Base-by-base conservation (phyloP, 2,113 vertebrate species). In the Odontesthes bonariensis region DNA sequence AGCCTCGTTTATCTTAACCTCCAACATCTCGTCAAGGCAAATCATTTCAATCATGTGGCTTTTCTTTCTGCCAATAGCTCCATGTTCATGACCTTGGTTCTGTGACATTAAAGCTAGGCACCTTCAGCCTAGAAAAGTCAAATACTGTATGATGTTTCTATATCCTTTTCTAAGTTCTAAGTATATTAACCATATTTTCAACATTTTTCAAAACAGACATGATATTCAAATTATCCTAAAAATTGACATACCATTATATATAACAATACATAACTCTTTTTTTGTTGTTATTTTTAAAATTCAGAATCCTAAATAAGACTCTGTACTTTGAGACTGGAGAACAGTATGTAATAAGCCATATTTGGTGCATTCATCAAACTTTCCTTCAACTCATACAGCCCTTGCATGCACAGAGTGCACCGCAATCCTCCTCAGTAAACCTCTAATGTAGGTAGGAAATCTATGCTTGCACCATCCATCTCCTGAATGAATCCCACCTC, bases 401-500 rank as follows among this genome's bases (percentile, higher is more conserved):
- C 69, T 83, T 59, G 14, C 58, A 69, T 79, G 74, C 64, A 62
- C 49, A 75, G 82, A 84, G 83, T 88, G 79, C 75, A 64, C 38
- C 58, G 64, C 54, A 69, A 53, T 35, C 60, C 66, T 47, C 73
- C 61, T 68, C 63, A 82, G 47, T 65, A 77, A 81, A 80, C 52
- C 64, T n/a, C 60, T 75, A 75, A 79, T 73, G 80, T 42, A 78
- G 75, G 68, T 66, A 72, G 42, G 49, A 67, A 77, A 82, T 76
- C 86, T 69, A 86, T 79, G 84, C 81, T 77, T 69, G 81, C 67
- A 74, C 83, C 85, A 92, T 92, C 86, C 85, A 86, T 92, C 88
- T 90, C 79, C 76, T 91, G 81, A 91, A 90, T 88, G 86, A 90
- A 88, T 82, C 86, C 86, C 86, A 89, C 86, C 85, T 89, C 89